A percentile compares a stretch with the other conserved stretches of the same genome.
phyloP scores from a whole-genome alignment of 2,797 vertebrate genomes.

The Notamacropus eugenii region DNA sequence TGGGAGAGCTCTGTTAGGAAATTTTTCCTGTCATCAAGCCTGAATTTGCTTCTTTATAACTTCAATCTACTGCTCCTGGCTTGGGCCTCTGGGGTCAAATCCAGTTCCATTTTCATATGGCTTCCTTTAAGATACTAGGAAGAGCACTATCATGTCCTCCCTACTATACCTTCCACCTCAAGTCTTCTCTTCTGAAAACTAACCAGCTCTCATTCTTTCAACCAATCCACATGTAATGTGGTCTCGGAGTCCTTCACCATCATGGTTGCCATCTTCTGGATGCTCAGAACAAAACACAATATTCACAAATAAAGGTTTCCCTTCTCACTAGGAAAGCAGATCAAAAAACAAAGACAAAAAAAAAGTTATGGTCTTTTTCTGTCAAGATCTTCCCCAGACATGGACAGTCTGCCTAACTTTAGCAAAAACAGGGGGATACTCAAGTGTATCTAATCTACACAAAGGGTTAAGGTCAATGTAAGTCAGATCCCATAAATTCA shows the following conservation, averaged over 20 bases:
- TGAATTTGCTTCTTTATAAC: not conserved
- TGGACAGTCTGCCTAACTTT: not conserved
- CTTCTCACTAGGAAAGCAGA: not conserved
- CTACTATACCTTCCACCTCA: not conserved
- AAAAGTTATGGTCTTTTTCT: not conserved
- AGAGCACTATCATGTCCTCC: not conserved
- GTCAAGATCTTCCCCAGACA: not conserved
- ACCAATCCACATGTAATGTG: not conserved
- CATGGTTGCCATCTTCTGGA: not conserved
- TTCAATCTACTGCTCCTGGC: not conserved
- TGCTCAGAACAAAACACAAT: not conserved
- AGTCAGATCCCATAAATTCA: not conserved
- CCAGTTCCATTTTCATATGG: not conserved
- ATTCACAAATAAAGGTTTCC: not conserved
- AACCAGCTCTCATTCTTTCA: not conserved
- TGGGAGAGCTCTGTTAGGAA: not conserved
- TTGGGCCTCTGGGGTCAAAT: not conserved
- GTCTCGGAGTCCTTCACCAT: not conserved
- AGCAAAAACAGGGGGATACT: not conserved
- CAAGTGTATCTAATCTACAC: rapidly evolving
- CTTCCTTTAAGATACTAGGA: not conserved
- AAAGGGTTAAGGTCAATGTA: not conserved
- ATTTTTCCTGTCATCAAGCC: not conserved
- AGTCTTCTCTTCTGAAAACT: not conserved
- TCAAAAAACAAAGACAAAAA: not conserved